Conservation (phyloP, 2,888 invertebrate species). For the Halictus ligatus region DNA sequence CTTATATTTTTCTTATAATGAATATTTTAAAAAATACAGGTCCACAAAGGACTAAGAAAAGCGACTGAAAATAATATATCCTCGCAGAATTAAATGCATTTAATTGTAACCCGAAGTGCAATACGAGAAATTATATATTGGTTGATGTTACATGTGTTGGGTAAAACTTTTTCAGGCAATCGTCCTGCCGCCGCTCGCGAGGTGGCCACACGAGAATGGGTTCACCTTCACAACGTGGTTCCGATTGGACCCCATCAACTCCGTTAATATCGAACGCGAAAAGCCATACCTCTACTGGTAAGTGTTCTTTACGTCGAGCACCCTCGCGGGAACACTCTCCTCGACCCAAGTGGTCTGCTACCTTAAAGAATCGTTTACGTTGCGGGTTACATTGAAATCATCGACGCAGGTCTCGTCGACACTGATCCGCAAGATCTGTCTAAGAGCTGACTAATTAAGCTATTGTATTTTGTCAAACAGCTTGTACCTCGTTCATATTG, state of each 20-base stretch:
- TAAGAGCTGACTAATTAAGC: no score
- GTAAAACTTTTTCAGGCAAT: conserved; percentile 90
- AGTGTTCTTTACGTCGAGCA: conserved; percentile 81
- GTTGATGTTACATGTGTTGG: conserved; percentile 26
- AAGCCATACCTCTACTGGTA: conserved; percentile 99
- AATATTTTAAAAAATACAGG: no score
- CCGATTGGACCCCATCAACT: conserved; percentile 98
- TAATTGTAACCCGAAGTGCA: not conserved
- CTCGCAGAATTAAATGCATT: not conserved
- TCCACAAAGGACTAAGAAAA: no score
- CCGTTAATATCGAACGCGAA: conserved; percentile 99
- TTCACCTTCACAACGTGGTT: conserved; percentile 99
- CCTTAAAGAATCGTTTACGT: conserved; percentile 58
- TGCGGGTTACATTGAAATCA: conserved; percentile 6
- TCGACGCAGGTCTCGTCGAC: not conserved
- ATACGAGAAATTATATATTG: not conserved
- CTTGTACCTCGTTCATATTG: no score
- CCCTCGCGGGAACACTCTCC: conserved; percentile 60
- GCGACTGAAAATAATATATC: no score
- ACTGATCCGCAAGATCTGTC: not conserved
- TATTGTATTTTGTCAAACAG: no score
- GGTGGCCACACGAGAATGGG: conserved; percentile 99
- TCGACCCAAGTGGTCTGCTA: conserved; percentile 48
- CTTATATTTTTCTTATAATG: no score
- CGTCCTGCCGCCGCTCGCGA: conserved; percentile 97